phyloP scores from a whole-genome alignment of 2,113 vertebrate species.

The Corythoichthys intestinalis region DNA sequence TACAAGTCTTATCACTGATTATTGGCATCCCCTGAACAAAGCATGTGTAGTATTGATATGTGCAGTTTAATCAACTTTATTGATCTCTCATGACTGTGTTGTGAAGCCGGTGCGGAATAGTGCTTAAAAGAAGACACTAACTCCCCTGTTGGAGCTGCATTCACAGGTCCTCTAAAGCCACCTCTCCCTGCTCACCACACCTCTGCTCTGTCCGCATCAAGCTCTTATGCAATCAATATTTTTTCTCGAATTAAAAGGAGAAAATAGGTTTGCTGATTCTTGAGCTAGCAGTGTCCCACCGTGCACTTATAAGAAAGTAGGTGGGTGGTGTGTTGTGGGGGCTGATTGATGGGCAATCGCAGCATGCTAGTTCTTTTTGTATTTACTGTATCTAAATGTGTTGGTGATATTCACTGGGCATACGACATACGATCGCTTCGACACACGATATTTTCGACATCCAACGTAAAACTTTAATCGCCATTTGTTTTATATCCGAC shows the following conservation, averaged over 20 bases:
- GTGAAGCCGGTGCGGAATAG: conserved; percentile 70
- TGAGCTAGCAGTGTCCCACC: conserved; percentile 57
- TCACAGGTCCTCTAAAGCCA: conserved; percentile 67
- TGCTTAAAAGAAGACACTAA: conserved; percentile 79
- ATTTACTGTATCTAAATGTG: neutral
- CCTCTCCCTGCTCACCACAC: conserved; percentile 74
- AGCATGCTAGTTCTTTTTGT: conserved; percentile 29
- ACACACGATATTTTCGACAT: too few species aligned
- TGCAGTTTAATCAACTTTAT: conserved; percentile 93
- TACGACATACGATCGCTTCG: neutral
- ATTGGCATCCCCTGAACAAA: conserved; percentile 77
- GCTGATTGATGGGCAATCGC: conserved; percentile 70
- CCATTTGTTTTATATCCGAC: too few species aligned
- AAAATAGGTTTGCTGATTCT: conserved; percentile 66
- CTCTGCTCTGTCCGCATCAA: conserved; percentile 87
- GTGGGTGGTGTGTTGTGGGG: conserved; percentile 50
- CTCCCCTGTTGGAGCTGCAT: conserved; percentile 83
- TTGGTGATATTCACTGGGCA: neutral
- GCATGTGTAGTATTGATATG: conserved; percentile 90
- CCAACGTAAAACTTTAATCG: too few species aligned
- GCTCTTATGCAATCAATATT: conserved; percentile 82
- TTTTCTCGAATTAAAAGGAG: conserved; percentile 77
- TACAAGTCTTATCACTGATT: conserved; percentile 8
- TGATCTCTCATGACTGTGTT: conserved; percentile 79
- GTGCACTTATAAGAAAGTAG: conserved; percentile 64